Evolutionary conservation across 2,888 invertebrate genomes (phyloP).

Genomic region (Agonum fuliginosum): DNA sequence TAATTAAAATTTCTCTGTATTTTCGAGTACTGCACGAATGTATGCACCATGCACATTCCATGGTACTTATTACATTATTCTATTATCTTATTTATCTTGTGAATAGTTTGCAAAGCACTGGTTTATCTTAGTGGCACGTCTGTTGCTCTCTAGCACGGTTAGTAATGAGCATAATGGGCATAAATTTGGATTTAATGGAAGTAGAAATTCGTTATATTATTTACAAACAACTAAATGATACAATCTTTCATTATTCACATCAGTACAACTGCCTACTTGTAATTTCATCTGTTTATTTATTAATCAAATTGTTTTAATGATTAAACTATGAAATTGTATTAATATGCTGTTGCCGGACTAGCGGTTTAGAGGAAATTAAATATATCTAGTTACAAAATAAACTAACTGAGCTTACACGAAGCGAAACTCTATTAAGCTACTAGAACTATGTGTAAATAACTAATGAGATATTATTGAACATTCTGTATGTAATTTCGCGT

Average conservation of each 20-base stretch:
- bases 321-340: background rate
- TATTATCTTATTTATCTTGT: too few relatives aligned
- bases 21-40: too few relatives aligned
- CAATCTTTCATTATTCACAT: slow-evolving; percentile 7
- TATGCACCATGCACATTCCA: too few relatives aligned
- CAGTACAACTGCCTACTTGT: too few relatives aligned
- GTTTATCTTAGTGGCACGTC: background rate
- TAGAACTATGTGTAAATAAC: too few relatives aligned
- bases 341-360: background rate
- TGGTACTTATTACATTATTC: too few relatives aligned
- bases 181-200: slow-evolving; percentile 45
- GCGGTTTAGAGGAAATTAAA: slow-evolving; percentile 1
- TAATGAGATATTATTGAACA: too few relatives aligned
- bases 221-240: slow-evolving; percentile 40
- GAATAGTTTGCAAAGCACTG: background rate
- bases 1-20: too few relatives aligned
- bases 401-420: background rate
- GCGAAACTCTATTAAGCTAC: background rate
- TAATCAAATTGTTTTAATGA: slow-evolving; percentile 1
- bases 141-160: background rate
- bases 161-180: slow-evolving; percentile 44
- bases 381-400: slow-evolving; percentile 13
- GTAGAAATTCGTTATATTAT: slow-evolving; percentile 28
- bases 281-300: background rate
- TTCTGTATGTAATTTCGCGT: background rate